Percentiles rank a stretch among this genome's conserved stretches.
Evolutionary conservation across 2,888 invertebrate species (phyloP).

Genomic region (Ganaspis brasiliensis): DNA sequence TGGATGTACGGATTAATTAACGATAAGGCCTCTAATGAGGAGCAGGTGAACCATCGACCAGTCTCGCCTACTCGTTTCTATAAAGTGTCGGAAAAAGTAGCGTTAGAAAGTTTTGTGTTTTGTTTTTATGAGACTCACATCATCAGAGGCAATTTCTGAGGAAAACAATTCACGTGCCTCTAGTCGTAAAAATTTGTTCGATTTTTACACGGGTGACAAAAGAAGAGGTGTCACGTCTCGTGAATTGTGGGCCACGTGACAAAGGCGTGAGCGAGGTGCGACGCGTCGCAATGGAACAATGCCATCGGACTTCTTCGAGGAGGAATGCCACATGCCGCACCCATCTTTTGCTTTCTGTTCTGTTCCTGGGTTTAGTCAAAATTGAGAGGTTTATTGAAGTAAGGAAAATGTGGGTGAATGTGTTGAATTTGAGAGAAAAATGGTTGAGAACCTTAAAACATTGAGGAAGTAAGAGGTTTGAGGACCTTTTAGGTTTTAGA

Average conservation of each 20-base stretch:
- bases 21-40: constrained; percentile 80
- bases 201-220: constrained; percentile 49
- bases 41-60: constrained; percentile 77
- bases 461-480: too few relatives aligned
- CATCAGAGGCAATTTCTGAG: neutral
- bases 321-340: constrained; percentile 80
- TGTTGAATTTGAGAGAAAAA: too few relatives aligned
- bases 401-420: too few relatives aligned
- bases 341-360: constrained; percentile 72
- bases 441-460: too few relatives aligned
- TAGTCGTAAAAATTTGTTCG: constrained; percentile 34
- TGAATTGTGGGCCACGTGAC: constrained; percentile 80
- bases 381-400: too few relatives aligned
- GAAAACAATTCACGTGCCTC: neutral
- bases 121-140: neutral
- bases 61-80: constrained; percentile 46
- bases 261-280: constrained; percentile 80
- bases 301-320: constrained; percentile 79
- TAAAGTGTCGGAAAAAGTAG: neutral
- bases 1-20: constrained; percentile 79
- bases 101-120: neutral
- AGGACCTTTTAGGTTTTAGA: too few relatives aligned
- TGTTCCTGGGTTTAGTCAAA: constrained; percentile 51
- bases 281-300: constrained; percentile 78
- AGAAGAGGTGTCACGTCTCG: constrained; percentile 76